Conservation (phyloP, 2,888 invertebrate genomes). For the Myathropa florea region DNA sequence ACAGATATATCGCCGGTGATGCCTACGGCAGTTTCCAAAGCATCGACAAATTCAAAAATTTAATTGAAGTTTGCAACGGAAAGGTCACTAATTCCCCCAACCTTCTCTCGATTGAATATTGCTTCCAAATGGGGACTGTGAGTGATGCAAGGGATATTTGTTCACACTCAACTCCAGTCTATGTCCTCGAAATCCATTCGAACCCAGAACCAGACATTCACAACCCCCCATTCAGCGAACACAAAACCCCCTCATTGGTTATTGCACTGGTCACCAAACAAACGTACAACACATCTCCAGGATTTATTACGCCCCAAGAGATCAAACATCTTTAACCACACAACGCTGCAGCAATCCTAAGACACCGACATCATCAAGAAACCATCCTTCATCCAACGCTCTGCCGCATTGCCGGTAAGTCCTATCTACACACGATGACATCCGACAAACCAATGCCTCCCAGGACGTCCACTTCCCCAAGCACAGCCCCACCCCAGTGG, state of each 20-base stretch:
- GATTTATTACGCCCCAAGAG: conserved; percentile 36
- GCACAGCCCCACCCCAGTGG: conserved; percentile 24
- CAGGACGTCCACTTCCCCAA: background rate
- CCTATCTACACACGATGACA: conserved; percentile 26
- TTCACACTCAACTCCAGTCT: background rate
- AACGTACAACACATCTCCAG: background rate
- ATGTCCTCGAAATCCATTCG: background rate
- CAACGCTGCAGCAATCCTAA: conserved; percentile 1
- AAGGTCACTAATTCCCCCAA: background rate
- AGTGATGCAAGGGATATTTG: background rate
- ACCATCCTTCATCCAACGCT: conserved; percentile 36
- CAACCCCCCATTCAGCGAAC: background rate
- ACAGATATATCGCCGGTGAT: no score
- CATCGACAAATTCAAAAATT: background rate
- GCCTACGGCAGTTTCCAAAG: background rate
- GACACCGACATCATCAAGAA: conserved; percentile 34
- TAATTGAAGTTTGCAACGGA: background rate
- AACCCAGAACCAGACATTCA: background rate
- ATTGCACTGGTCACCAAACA: conserved; percentile 5
- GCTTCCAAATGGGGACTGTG: background rate
- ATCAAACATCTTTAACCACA: conserved; percentile 28
- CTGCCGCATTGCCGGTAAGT: conserved; percentile 56
- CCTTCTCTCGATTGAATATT: background rate
- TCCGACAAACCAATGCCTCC: conserved; percentile 26
- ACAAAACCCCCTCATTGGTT: conserved; percentile 24